Evolutionary conservation across 2,113 vertebrate species (phyloP).

Genomic region (Okapia johnstoni): DNA sequence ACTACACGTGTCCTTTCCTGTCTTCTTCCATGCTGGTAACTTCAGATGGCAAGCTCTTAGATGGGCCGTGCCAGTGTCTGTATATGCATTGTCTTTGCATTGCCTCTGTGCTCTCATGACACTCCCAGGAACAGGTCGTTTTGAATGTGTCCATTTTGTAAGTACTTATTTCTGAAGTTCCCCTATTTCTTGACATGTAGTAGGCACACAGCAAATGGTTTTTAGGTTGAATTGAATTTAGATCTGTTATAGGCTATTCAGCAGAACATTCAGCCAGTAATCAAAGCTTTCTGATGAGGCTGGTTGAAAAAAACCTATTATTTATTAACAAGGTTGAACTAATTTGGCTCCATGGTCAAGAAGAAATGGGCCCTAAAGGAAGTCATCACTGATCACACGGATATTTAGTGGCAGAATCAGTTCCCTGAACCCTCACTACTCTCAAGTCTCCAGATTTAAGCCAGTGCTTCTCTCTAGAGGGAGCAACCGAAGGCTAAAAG

Average conservation of each 20-base stretch:
- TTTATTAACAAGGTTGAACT: not conserved
- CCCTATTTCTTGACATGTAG: not conserved
- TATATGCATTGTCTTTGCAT: not conserved
- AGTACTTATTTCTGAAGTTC: not conserved
- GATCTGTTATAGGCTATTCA: not conserved
- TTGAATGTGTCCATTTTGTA: not conserved
- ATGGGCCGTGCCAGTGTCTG: not conserved
- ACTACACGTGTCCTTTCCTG: not conserved
- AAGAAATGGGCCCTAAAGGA: not conserved
- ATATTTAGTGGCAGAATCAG: not conserved
- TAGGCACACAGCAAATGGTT: not conserved
- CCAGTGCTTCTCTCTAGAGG: not conserved
- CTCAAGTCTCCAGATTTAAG: not conserved
- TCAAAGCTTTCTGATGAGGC: not conserved
- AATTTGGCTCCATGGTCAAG: not conserved
- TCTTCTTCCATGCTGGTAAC: not conserved
- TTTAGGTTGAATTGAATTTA: not conserved
- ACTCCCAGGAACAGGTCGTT: not conserved
- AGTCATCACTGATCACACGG: not conserved
- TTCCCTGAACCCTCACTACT: not conserved
- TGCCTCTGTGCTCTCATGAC: not conserved
- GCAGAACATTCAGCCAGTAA: not conserved
- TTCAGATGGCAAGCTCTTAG: not conserved
- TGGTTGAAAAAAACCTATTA: not conserved
- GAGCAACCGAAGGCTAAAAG: not conserved